Percentiles rank a stretch among this genome's conserved stretches.
Conservation (phyloP, 2,113 vertebrate species). For the Meriones unguiculatus region DNA sequence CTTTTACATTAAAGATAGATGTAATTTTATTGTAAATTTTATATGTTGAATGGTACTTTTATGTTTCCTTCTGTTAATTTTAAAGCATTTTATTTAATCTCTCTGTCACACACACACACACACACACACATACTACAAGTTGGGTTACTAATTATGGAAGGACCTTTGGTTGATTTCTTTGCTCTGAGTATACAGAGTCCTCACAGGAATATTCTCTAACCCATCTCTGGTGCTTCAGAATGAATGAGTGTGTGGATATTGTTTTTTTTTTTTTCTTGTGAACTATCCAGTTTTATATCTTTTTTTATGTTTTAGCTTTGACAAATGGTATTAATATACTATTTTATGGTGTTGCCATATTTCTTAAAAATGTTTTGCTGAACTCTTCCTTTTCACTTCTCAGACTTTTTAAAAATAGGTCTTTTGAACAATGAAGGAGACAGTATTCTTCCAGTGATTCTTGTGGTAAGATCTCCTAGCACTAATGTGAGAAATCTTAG, state of each 20-base stretch:
- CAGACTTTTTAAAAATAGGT: not conserved
- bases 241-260: conserved; percentile 47
- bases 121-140: conserved; percentile 49
- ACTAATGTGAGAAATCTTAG: not conserved
- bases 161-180: conserved; percentile 26
- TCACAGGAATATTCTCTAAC: conserved; percentile 33
- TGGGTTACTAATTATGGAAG: not conserved
- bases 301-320: conserved; percentile 53
- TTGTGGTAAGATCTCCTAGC: not conserved
- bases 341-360: conserved; percentile 47
- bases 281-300: conserved; percentile 53
- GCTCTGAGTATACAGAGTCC: not conserved
- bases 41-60: conserved; percentile 20
- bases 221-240: conserved; percentile 48
- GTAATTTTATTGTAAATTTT: conserved; percentile 43
- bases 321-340: conserved; percentile 69
- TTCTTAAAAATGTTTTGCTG: conserved; percentile 62
- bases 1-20: conserved; percentile 2
- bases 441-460: conserved; percentile 19
- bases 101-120: not conserved
- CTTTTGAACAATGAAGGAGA: conserved; percentile 19
- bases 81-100: conserved; percentile 11
- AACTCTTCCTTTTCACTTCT: conserved; percentile 43
- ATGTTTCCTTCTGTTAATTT: conserved; percentile 58
- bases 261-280: conserved; percentile 50